phyloP scores from a whole-genome alignment of 1,140 invertebrate species.

The Telenomus remus region DNA sequence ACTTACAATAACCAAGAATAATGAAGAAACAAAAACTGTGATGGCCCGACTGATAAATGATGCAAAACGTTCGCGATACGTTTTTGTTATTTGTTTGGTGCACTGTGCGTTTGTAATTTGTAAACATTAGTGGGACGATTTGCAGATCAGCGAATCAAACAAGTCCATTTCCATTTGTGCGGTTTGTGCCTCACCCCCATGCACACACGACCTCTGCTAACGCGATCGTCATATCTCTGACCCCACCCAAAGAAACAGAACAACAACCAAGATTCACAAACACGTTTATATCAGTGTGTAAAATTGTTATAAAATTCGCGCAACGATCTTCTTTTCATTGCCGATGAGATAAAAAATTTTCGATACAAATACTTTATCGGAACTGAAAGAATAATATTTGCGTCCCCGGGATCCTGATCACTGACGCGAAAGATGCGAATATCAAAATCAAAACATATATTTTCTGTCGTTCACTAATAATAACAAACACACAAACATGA shows the following conservation, averaged over 20 bases:
- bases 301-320: slow-evolving; percentile 16
- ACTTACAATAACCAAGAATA: background rate
- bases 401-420: too few relatives aligned
- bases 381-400: too few relatives aligned
- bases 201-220: slow-evolving; percentile 46
- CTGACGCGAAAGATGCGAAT: too few relatives aligned
- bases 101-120: slow-evolving; percentile 19
- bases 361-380: background rate
- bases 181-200: slow-evolving; percentile 55
- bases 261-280: slow-evolving; percentile 52
- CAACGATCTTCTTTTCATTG: slow-evolving; percentile 37
- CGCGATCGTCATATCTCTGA: slow-evolving; percentile 49
- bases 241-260: slow-evolving; percentile 53
- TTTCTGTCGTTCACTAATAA: background rate
- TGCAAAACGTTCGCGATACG: slow-evolving; percentile 31
- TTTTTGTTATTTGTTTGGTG: slow-evolving; percentile 15
- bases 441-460: too few relatives aligned
- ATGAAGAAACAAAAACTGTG: slow-evolving; percentile 17
- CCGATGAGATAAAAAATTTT: slow-evolving; percentile 12
- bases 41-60: too few relatives aligned
- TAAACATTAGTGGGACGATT: slow-evolving; percentile 54
- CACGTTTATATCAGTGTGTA: slow-evolving; percentile 38
- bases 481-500: background rate
- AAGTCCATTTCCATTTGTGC: too few relatives aligned
- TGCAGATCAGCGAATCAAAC: slow-evolving; percentile 41